Conservation (phyloP, 2,113 vertebrate genomes). For the Entomyzon cyanotis region DNA sequence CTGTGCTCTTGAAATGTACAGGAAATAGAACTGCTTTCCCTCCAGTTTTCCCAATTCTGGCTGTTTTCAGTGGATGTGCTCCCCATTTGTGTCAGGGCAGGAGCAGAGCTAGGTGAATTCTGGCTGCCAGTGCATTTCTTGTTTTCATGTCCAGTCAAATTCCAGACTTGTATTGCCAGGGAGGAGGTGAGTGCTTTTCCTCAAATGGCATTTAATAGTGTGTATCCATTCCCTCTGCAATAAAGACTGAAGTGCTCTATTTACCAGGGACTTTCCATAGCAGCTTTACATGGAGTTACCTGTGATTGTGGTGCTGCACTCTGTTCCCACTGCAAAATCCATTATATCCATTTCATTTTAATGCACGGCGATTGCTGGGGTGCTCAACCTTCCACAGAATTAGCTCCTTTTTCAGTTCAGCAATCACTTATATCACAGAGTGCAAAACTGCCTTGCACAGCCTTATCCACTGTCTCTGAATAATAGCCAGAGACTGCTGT, state of each 20-base stretch:
- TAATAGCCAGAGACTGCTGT: background rate
- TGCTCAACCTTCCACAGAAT: background rate
- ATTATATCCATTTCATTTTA: background rate
- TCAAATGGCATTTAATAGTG: background rate
- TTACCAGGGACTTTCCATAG: background rate
- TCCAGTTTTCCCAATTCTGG: background rate
- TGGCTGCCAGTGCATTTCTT: background rate
- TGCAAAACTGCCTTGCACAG: background rate
- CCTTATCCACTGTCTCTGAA: background rate
- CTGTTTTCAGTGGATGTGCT: background rate
- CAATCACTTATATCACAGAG: background rate
- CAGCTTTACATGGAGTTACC: background rate
- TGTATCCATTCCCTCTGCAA: background rate
- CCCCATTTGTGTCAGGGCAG: background rate
- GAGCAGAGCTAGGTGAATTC: background rate
- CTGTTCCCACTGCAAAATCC: background rate
- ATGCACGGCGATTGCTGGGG: background rate
- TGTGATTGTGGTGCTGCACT: background rate
- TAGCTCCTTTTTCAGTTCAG: background rate
- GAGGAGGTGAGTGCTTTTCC: background rate
- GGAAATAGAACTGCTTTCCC: background rate
- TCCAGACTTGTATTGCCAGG: background rate
- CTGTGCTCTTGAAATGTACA: background rate
- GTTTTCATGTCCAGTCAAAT: background rate
- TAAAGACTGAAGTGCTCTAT: background rate